These are phyloP conservation scores for Sylvia borin DNA, from an alignment of 2,797 vertebrate species.

Conservation along the genomic window DNA sequence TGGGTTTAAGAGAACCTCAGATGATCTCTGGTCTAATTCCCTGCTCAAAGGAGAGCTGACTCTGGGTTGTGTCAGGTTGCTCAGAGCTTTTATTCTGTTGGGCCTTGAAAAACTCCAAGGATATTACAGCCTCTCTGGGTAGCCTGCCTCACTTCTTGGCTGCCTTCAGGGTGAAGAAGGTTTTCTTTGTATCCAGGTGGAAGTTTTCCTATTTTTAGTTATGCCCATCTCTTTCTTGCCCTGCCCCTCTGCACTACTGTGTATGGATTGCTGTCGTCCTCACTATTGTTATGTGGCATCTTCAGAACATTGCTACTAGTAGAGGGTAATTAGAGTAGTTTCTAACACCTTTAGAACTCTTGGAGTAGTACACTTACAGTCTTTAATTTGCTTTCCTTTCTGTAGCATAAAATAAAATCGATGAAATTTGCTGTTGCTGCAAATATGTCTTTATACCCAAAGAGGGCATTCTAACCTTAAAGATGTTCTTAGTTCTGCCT, in stretches of 20 bases:
- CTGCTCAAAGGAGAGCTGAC: neutral
- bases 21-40: neutral
- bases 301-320: neutral
- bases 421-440: slow-evolving; percentile 23
- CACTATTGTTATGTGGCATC: neutral
- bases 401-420: neutral
- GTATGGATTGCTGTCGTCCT: neutral
- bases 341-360: neutral
- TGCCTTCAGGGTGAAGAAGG: neutral
- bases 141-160: neutral
- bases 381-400: neutral
- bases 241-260: neutral
- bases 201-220: neutral
- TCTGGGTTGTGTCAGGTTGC: neutral
- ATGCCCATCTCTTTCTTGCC: neutral
- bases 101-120: neutral
- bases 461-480: slow-evolving; percentile 77
- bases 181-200: neutral
- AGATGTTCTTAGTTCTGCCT: slow-evolving; percentile 20
- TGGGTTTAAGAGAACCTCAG: neutral
- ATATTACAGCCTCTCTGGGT: neutral
- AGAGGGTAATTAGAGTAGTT: neutral
- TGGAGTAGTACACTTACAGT: neutral
- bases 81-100: neutral
- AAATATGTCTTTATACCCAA: slow-evolving; percentile 60